Percentiles rank a stretch among this genome's conserved stretches.
Conservation (phyloP, 2,888 invertebrate genomes). For the Apeira syringaria region DNA sequence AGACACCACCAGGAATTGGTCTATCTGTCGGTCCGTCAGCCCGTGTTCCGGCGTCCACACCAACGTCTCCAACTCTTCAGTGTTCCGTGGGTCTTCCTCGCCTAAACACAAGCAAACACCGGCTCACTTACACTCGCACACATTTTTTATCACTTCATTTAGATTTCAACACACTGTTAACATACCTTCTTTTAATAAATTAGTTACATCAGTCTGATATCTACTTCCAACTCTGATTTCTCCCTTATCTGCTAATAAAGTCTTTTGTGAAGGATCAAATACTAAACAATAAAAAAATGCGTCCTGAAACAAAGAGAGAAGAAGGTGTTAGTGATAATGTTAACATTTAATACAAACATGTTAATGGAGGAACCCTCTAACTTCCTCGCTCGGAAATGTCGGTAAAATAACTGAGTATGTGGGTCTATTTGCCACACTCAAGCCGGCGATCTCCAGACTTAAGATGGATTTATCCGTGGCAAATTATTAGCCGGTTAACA, state of each 20-base stretch:
- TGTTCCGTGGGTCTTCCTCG: constrained; percentile 86
- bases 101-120: constrained; percentile 50
- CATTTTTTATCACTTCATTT: constrained; percentile 23
- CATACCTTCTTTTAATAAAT: constrained; percentile 90
- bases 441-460: too few relatives aligned
- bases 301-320: constrained; percentile 88
- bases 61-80: constrained; percentile 93
- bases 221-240: constrained; percentile 96
- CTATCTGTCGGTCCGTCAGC: constrained; percentile 97
- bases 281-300: constrained; percentile 99
- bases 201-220: constrained; percentile 97
- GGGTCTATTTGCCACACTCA: too few relatives aligned
- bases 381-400: too few relatives aligned
- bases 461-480: too few relatives aligned
- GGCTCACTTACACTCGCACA: constrained; percentile 22
- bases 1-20: constrained; percentile 98
- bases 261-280: constrained; percentile 99
- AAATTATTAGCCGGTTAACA: too few relatives aligned
- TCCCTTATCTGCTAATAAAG: constrained; percentile 98
- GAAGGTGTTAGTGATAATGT: constrained; percentile 34
- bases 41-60: constrained; percentile 97
- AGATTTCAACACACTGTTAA: constrained; percentile 29
- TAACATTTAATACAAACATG: neutral
- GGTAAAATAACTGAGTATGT: too few relatives aligned
- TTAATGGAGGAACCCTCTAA: too few relatives aligned